Conservation (phyloP, 2,888 invertebrate species). For the Heliconius erato region DNA sequence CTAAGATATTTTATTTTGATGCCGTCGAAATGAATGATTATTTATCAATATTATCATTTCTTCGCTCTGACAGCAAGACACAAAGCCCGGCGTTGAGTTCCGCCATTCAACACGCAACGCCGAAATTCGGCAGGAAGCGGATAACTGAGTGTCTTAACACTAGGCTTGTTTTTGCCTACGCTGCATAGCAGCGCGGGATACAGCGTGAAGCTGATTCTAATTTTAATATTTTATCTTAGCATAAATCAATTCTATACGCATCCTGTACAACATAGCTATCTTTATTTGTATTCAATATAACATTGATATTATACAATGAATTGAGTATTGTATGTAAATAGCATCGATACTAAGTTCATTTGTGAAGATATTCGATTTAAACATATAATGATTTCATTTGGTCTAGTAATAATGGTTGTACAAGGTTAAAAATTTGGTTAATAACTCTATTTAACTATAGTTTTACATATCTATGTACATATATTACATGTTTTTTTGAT, state of each 20-base stretch:
- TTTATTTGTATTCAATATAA: slow-evolving; percentile 41
- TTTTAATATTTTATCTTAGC: slow-evolving; percentile 35
- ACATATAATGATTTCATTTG: background rate
- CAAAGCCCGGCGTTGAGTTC: too few species aligned
- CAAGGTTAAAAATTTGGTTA: background rate
- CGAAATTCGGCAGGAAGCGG: too few species aligned
- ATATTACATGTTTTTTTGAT: too few species aligned
- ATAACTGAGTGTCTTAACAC: too few species aligned
- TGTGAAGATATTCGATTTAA: slow-evolving; percentile 17
- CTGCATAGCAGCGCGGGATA: too few species aligned
- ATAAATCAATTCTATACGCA: slow-evolving; percentile 43
- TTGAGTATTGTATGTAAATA: slow-evolving; percentile 49
- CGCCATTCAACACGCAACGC: too few species aligned
- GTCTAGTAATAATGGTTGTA: background rate
- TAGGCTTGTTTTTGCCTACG: too few species aligned
- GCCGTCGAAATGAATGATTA: too few species aligned
- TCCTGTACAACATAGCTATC: slow-evolving; percentile 34
- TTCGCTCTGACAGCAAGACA: too few species aligned
- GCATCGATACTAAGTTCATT: slow-evolving; percentile 29
- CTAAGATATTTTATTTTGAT: slow-evolving; percentile 31
- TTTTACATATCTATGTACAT: background rate
- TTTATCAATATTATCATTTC: too few species aligned
- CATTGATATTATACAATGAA: slow-evolving; percentile 37
- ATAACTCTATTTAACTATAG: background rate
- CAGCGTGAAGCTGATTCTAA: too few species aligned